These are phyloP conservation scores for Galemys pyrenaicus DNA, from an alignment of 2,113 vertebrate species.

Conservation along the genomic window DNA sequence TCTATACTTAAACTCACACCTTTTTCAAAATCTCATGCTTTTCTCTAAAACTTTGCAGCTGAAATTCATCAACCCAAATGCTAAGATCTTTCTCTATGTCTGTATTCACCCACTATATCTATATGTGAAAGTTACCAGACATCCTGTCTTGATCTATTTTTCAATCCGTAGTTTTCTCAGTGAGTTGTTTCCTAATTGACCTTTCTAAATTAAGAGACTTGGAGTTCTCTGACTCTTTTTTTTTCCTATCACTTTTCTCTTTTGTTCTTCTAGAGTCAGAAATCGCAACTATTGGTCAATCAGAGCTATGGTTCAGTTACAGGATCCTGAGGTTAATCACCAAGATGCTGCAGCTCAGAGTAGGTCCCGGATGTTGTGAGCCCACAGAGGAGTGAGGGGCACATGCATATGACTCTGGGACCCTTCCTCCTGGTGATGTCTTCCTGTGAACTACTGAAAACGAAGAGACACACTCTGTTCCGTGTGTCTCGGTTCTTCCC, in stretches of 20 bases:
- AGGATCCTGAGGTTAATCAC: not conserved
- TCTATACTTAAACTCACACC: not conserved
- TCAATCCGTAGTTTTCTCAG: not conserved
- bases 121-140: not conserved
- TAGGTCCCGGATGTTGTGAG: not conserved
- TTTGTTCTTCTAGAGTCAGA: not conserved
- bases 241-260: not conserved
- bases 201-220: not conserved
- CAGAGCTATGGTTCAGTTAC: not conserved
- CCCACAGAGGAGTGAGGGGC: not conserved
- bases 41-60: not conserved
- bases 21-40: slow-evolving; percentile 4
- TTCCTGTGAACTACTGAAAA: not conserved
- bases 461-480: not conserved
- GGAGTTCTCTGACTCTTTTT: not conserved
- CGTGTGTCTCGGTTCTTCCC: fast-evolving
- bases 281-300: not conserved
- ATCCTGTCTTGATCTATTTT: not conserved
- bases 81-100: not conserved
- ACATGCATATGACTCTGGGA: not conserved
- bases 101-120: not conserved
- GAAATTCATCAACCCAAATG: not conserved
- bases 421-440: not conserved
- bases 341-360: not conserved
- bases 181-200: not conserved